Evolutionary conservation across 2,888 invertebrate genomes (phyloP).

Genomic region (Aphodius sticticus): DNA sequence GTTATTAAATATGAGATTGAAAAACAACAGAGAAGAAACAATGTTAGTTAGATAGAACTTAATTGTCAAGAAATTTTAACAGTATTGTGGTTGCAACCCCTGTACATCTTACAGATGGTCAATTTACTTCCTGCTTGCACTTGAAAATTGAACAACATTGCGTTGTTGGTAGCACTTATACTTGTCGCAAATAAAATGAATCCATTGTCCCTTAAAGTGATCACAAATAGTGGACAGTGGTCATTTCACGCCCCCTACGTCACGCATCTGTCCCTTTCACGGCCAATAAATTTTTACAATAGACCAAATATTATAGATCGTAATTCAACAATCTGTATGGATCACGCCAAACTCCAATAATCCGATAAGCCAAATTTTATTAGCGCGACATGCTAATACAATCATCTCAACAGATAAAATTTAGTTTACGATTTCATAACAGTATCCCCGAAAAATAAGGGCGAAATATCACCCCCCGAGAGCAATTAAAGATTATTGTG

Average conservation of each 20-base stretch:
- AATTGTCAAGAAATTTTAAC: no score
- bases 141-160: background rate
- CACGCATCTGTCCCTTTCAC: conserved; percentile 41
- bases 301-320: conserved; percentile 33
- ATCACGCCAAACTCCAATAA: background rate
- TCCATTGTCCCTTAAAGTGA: conserved; percentile 7
- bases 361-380: conserved; percentile 39
- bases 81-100: no score
- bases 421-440: conserved; percentile 54
- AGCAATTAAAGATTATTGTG: background rate
- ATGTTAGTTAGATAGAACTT: no score
- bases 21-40: no score
- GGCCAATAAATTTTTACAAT: conserved; percentile 41
- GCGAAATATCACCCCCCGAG: background rate
- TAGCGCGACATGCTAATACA: conserved; percentile 51
- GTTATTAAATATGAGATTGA: no score
- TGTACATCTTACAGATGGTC: background rate
- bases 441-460: conserved; percentile 23
- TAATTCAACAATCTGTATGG: conserved; percentile 28
- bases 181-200: background rate
- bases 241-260: conserved; percentile 38
- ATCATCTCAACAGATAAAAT: conserved; percentile 50
- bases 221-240: conserved; percentile 39
- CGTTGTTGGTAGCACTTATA: background rate
- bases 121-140: background rate